Conservation (phyloP, 2,888 invertebrate species). For the Diplazon laetatorius region DNA sequence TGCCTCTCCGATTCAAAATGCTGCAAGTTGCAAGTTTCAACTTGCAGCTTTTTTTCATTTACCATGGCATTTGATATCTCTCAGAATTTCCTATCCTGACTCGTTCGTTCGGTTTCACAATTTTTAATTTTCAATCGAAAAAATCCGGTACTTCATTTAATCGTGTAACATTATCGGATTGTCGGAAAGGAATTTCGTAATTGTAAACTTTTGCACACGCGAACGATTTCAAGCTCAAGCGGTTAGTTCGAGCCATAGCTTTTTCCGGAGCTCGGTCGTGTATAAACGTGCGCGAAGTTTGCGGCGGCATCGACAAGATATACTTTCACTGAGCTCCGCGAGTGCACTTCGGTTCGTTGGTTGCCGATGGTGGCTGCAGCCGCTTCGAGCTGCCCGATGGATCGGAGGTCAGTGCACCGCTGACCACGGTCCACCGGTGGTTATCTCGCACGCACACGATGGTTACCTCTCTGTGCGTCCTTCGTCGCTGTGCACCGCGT, state of each 20-base stretch:
- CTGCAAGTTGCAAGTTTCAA: too few species aligned
- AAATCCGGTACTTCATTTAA: too few species aligned
- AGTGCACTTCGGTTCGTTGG: constrained; percentile 70
- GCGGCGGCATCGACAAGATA: constrained; percentile 64
- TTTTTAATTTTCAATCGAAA: too few species aligned
- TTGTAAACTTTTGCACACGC: not conserved
- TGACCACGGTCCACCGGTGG: constrained; percentile 62
- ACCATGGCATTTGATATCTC: too few species aligned
- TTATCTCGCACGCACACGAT: constrained; percentile 38
- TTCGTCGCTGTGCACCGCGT: not conserved
- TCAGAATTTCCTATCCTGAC: too few species aligned
- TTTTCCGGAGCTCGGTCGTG: constrained; percentile 24
- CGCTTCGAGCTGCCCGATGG: constrained; percentile 63
- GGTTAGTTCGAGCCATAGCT: not conserved
- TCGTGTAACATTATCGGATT: too few species aligned
- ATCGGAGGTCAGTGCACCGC: constrained; percentile 79
- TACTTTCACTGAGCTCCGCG: constrained; percentile 77
- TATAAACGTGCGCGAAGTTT: constrained; percentile 29
- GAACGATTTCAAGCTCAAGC: not conserved
- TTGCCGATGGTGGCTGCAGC: constrained; percentile 63
- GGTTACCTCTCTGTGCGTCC: not conserved
- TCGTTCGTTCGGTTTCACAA: too few species aligned
- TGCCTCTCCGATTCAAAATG: too few species aligned
- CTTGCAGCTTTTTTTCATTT: too few species aligned
- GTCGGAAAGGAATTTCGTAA: too few species aligned